Conservation (phyloP, 2,113 vertebrate genomes). For the Lepisosteus oculatus region DNA sequence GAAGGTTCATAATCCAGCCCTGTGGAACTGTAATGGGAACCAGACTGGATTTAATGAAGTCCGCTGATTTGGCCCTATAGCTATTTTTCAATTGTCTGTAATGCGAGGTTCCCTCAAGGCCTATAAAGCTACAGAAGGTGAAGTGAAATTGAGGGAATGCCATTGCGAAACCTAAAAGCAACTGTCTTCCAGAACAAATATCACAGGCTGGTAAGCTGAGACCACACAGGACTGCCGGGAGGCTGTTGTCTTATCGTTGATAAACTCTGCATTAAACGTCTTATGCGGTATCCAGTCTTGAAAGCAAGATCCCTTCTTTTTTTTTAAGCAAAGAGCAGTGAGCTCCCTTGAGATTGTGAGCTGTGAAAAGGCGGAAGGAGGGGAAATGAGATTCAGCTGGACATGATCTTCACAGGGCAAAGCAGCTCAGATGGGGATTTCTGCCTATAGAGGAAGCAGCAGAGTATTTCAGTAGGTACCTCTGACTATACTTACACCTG, state of each 20-base stretch:
- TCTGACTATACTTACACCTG: too few relatives aligned
- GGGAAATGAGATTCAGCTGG: slow-evolving; percentile 1
- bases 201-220: neutral
- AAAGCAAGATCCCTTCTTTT: neutral
- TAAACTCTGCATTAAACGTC: neutral
- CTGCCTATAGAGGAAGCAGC: neutral
- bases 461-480: too few relatives aligned
- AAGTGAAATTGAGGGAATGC: neutral
- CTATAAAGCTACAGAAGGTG: too few relatives aligned
- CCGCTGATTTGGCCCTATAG: neutral
- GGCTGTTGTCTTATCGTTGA: neutral
- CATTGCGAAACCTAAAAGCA: neutral
- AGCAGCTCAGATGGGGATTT: neutral
- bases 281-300: neutral
- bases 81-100: neutral
- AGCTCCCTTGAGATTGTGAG: neutral
- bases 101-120: too few relatives aligned
- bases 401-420: neutral
- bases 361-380: neutral
- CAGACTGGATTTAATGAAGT: neutral
- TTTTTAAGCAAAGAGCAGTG: neutral
- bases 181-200: neutral
- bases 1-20: neutral
- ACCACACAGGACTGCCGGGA: slow-evolving; percentile 1
- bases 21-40: neutral